Evolutionary conservation across 2,797 vertebrate species (phyloP).

Genomic region (Sebastiscus albofasciatus): DNA sequence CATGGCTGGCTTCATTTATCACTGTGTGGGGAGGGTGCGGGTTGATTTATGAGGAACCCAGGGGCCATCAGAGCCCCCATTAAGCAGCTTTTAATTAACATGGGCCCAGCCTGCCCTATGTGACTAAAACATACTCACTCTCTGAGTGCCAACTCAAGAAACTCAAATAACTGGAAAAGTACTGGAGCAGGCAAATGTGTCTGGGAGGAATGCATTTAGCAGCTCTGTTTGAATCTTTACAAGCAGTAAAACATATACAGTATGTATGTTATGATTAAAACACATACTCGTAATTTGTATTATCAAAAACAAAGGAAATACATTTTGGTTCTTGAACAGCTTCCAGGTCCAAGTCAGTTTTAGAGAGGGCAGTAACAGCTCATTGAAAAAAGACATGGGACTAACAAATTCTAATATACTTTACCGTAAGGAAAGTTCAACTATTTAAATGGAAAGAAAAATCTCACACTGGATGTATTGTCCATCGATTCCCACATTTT

Average conservation of each 20-base stretch:
- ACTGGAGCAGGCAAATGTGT: slow-evolving; percentile 20
- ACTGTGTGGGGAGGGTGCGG: slow-evolving; percentile 37
- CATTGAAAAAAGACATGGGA: not conserved
- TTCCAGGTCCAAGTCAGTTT: not conserved
- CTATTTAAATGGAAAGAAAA: not conserved
- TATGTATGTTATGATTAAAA: not conserved
- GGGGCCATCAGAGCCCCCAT: slow-evolving; percentile 66
- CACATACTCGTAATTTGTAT: not conserved
- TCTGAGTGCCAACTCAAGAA: slow-evolving; percentile 28
- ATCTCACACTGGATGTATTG: not conserved
- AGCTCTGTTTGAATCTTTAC: not conserved
- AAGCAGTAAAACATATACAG: not conserved
- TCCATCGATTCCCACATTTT: not conserved
- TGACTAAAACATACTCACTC: slow-evolving; percentile 54
- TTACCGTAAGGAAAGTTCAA: not conserved
- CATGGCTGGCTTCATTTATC: slow-evolving; percentile 75
- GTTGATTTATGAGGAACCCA: slow-evolving; percentile 72
- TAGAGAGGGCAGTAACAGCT: not conserved
- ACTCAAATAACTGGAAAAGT: slow-evolving; percentile 35
- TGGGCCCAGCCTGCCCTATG: slow-evolving; percentile 46
- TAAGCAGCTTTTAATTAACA: slow-evolving; percentile 79
- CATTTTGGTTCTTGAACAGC: not conserved
- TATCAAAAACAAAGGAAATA: not conserved
- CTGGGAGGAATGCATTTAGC: not conserved
- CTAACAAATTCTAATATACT: not conserved